phyloP scores from a whole-genome alignment of 1,140 invertebrate species.

The Conus betulinus region DNA sequence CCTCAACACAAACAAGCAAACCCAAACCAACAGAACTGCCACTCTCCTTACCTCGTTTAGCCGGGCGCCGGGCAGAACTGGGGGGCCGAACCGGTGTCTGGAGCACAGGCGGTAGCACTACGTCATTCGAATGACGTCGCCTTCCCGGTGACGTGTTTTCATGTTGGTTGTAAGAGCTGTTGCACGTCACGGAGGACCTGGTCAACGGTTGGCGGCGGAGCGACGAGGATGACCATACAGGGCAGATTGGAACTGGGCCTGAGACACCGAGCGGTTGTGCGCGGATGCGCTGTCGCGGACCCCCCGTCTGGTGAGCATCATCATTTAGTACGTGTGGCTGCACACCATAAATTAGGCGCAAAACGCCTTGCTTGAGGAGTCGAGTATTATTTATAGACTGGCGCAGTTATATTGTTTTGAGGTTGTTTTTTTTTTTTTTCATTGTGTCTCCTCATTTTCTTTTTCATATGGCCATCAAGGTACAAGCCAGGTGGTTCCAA shows the following conservation, averaged over 20 bases:
- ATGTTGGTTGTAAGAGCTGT: background rate
- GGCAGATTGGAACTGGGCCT: background rate
- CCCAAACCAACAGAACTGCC: background rate
- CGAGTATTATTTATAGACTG: background rate
- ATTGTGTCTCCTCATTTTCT: no score
- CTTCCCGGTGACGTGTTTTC: background rate
- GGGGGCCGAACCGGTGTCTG: background rate
- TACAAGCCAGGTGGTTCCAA: no score
- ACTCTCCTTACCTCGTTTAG: background rate
- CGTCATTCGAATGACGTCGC: background rate
- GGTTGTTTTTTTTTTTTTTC: background rate
- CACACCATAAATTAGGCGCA: no score
- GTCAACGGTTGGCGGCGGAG: background rate
- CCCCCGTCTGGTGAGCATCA: background rate
- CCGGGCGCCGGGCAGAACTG: background rate
- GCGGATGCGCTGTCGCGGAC: background rate
- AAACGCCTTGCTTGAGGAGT: background rate
- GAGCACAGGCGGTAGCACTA: background rate
- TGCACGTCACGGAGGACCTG: background rate
- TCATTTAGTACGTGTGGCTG: background rate
- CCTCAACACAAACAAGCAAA: no score
- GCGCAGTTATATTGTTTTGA: no score
- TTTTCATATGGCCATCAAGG: no score
- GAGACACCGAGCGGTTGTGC: background rate
- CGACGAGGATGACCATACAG: background rate